Conservation (phyloP, 1,140 invertebrate genomes). For the Aphis gossypii region DNA sequence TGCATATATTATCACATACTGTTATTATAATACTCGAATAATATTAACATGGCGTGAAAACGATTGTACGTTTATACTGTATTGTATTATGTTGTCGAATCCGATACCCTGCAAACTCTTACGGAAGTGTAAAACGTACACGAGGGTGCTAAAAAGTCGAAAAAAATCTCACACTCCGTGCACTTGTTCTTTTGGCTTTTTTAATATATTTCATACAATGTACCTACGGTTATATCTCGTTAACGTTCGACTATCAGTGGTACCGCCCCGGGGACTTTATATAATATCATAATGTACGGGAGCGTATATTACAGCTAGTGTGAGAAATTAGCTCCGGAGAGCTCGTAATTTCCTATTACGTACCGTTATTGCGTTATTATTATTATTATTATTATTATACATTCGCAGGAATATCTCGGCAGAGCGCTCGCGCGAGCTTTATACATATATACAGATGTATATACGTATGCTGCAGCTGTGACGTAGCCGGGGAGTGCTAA, state of each 20-base stretch:
- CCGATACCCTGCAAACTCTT: no score
- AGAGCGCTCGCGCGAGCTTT: neutral
- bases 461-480: neutral
- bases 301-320: neutral
- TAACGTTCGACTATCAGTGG: neutral
- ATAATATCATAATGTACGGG: neutral
- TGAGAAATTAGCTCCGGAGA: slow-evolving; percentile 11
- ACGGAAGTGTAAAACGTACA: neutral
- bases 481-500: neutral
- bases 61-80: no score
- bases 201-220: neutral
- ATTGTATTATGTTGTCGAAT: no score
- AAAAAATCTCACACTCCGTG: neutral
- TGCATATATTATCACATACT: no score
- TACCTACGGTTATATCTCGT: neutral
- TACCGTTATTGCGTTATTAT: slow-evolving; percentile 7
- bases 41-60: no score
- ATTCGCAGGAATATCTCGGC: slow-evolving; percentile 1
- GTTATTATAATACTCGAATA: no score
- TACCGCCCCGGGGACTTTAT: neutral
- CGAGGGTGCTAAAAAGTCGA: neutral
- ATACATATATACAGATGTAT: neutral
- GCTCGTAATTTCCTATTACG: slow-evolving; percentile 28
- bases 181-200: neutral
- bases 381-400: neutral